Percentiles rank a stretch among this genome's conserved stretches.
Evolutionary conservation across 1,140 invertebrate genomes (phyloP).

Genomic region (Lasaia peninsularis): DNA sequence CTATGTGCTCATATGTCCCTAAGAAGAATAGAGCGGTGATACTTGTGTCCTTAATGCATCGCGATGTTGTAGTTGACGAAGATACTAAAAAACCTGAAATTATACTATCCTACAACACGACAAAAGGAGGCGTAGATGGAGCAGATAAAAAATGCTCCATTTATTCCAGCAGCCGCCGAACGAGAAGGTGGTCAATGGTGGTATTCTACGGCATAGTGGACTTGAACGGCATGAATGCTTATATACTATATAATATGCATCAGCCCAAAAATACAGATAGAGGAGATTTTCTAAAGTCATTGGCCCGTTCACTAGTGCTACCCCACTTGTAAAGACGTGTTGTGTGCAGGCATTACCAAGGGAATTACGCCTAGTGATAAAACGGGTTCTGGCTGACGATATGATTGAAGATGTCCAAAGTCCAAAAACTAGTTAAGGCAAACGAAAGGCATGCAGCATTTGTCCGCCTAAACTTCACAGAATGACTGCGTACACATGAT

Average conservation of each 20-base stretch:
- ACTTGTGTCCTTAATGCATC: conserved; percentile 43
- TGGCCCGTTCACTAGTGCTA: conserved; percentile 33
- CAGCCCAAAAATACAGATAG: conserved; percentile 25
- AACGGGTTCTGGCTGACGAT: conserved; percentile 30
- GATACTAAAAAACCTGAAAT: no score
- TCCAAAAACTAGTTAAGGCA: conserved; percentile 25
- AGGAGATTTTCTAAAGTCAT: conserved; percentile 30
- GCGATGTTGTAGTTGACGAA: conserved; percentile 27
- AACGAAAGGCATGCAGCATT: conserved; percentile 34
- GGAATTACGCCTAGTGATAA: conserved; percentile 27
- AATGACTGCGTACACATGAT: conserved; percentile 34
- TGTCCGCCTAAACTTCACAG: conserved; percentile 29
- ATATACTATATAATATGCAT: conserved; percentile 33
- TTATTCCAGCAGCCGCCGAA: conserved; percentile 49
- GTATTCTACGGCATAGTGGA: conserved; percentile 49
- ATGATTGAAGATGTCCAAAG: conserved; percentile 28
- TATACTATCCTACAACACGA: conserved; percentile 42
- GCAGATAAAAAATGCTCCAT: conserved; percentile 55
- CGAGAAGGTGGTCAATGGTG: conserved; percentile 54
- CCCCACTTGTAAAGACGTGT: conserved; percentile 37
- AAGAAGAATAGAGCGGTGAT: conserved; percentile 38
- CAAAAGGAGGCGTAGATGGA: conserved; percentile 64
- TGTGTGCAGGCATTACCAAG: conserved; percentile 30
- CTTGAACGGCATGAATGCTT: conserved; percentile 39
- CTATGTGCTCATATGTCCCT: conserved; percentile 26